A percentile compares a stretch with the other conserved stretches of the same genome.
These are phyloP conservation scores for Tiliacea citrago DNA, from an alignment of 2,888 invertebrate species.

Conservation along the genomic window DNA sequence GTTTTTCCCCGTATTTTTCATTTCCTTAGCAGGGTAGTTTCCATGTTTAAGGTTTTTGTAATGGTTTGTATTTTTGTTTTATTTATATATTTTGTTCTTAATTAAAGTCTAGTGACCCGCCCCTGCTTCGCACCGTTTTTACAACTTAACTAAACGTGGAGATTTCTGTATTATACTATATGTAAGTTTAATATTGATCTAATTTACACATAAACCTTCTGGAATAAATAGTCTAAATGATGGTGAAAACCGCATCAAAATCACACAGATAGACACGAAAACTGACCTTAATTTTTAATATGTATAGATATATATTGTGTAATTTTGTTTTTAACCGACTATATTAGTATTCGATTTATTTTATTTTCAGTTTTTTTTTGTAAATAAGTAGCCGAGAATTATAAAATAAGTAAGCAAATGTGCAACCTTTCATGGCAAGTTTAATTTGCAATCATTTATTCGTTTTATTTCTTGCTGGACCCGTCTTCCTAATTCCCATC, in stretches of 20 bases:
- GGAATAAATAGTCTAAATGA: not conserved
- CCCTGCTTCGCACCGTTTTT: too few species aligned
- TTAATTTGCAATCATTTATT: conserved; percentile 45
- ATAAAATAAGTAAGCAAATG: conserved; percentile 1
- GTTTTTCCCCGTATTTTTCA: conserved; percentile 66
- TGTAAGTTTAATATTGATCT: not conserved
- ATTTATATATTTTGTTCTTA: not conserved
- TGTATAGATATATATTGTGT: too few species aligned
- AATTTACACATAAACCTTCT: not conserved
- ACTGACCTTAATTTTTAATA: too few species aligned
- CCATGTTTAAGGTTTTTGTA: conserved; percentile 27
- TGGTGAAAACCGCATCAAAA: not conserved
- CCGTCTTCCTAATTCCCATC: conserved; percentile 65
- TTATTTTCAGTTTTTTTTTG: not conserved
- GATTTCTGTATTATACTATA: not conserved
- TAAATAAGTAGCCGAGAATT: not conserved
- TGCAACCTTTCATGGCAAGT: conserved; percentile 7
- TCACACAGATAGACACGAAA: too few species aligned
- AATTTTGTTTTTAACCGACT: too few species aligned
- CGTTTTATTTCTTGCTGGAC: conserved; percentile 55
- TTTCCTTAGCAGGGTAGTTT: conserved; percentile 38
- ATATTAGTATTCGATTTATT: not conserved
- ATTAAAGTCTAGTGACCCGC: not conserved
- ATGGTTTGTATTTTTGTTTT: not conserved
- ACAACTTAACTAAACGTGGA: not conserved